These are phyloP conservation scores for Neoaliturus tenellus DNA, from an alignment of 2,888 invertebrate genomes.

Conservation along the genomic window DNA sequence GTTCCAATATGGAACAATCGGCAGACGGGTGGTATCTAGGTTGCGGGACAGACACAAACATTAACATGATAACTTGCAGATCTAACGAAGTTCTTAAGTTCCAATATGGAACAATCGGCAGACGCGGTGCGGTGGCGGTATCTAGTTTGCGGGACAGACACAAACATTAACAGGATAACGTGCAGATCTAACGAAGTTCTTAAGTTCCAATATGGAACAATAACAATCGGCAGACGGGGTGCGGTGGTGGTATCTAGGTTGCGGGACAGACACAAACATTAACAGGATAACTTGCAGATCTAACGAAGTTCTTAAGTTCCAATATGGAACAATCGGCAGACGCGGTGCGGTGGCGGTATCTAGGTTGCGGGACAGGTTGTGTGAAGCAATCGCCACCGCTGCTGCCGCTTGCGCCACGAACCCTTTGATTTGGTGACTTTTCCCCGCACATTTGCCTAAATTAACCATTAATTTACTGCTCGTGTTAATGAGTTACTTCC, in stretches of 20 bases:
- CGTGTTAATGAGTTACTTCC: not conserved
- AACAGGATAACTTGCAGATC: not conserved
- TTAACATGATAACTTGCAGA: not conserved
- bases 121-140: not conserved
- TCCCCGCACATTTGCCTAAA: not conserved
- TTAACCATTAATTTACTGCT: conserved; percentile 1
- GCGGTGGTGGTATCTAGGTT: not conserved
- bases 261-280: not conserved
- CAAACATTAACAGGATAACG: not conserved
- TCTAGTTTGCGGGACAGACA: not conserved
- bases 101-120: not conserved
- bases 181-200: not conserved
- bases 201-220: not conserved
- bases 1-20: not conserved
- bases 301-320: not conserved
- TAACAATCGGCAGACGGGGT: not conserved
- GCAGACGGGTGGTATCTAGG: not conserved
- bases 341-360: not conserved
- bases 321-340: conserved; percentile 22
- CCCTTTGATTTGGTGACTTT: not conserved
- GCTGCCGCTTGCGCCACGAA: not conserved
- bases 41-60: not conserved
- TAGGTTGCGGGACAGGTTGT: conserved; percentile 17
- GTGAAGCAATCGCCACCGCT: not conserved
- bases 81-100: not conserved